These are phyloP conservation scores for Anneissia japonica DNA, from an alignment of 35 echinoderm and acorn worm genomes.

Conservation along the genomic window DNA sequence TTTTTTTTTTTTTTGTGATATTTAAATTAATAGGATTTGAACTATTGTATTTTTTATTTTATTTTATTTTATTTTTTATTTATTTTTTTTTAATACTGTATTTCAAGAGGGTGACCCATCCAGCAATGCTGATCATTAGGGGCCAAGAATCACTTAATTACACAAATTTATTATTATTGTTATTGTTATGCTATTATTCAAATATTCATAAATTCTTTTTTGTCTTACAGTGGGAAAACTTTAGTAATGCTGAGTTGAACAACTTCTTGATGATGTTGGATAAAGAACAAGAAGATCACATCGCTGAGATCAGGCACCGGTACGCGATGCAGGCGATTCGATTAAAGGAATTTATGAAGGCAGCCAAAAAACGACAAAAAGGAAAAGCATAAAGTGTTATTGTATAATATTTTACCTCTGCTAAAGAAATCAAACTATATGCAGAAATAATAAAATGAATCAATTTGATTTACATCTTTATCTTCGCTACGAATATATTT, in stretches of 20 bases:
- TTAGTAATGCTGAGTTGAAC: not conserved
- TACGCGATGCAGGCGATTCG: not conserved
- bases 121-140: no score
- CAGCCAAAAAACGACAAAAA: not conserved
- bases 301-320: not conserved
- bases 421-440: not conserved
- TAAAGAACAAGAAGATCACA: not conserved
- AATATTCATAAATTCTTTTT: no score
- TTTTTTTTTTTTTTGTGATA: no score
- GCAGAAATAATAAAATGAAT: not conserved
- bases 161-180: no score
- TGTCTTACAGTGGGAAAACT: not conserved
- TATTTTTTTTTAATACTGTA: no score
- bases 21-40: no score
- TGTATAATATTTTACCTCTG: no score
- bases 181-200: no score
- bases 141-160: no score
- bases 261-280: not conserved
- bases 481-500: not conserved
- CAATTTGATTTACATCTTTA: not conserved
- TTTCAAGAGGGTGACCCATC: no score
- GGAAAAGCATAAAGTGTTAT: constrained; percentile 1
- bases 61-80: no score
- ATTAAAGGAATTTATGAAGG: not conserved
- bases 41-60: no score